Evolutionary conservation across 2,797 vertebrate species (phyloP).

Genomic region (Enteromius fasciolatus): DNA sequence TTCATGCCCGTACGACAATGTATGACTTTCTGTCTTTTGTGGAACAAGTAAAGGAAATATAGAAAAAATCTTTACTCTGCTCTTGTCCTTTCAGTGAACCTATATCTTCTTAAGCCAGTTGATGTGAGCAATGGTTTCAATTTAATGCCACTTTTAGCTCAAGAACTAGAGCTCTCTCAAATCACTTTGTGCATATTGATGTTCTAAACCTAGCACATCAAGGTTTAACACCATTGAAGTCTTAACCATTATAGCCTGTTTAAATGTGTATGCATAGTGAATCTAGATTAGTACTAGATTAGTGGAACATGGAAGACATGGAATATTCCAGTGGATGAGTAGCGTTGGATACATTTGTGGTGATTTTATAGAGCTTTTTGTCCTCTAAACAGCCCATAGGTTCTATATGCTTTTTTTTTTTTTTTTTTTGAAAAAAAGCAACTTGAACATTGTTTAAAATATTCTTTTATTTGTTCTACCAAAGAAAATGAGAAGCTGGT

Average conservation of each 20-base stretch:
- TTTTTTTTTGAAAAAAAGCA: no score
- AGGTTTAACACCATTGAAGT: background rate
- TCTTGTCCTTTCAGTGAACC: slow-evolving; percentile 17
- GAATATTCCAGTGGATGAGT: background rate
- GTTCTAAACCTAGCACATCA: background rate
- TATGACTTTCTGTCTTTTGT: background rate
- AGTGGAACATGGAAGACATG: background rate
- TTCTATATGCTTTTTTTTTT: background rate
- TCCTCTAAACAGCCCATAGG: background rate
- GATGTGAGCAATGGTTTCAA: background rate
- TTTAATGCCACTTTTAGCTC: background rate
- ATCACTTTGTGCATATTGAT: background rate
- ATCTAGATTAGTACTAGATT: background rate
- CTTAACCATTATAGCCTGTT: background rate
- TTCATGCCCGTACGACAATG: background rate
- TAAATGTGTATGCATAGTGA: background rate
- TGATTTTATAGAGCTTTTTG: background rate
- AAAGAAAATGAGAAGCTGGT: no score
- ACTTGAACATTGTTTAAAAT: no score
- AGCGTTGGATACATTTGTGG: background rate
- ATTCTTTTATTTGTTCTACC: no score
- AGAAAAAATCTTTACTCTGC: background rate
- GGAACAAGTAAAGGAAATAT: background rate
- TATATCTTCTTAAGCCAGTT: background rate
- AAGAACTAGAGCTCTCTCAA: background rate